Evolutionary conservation across 2,888 invertebrate species (phyloP).

Genomic region (Dryococelus australis): DNA sequence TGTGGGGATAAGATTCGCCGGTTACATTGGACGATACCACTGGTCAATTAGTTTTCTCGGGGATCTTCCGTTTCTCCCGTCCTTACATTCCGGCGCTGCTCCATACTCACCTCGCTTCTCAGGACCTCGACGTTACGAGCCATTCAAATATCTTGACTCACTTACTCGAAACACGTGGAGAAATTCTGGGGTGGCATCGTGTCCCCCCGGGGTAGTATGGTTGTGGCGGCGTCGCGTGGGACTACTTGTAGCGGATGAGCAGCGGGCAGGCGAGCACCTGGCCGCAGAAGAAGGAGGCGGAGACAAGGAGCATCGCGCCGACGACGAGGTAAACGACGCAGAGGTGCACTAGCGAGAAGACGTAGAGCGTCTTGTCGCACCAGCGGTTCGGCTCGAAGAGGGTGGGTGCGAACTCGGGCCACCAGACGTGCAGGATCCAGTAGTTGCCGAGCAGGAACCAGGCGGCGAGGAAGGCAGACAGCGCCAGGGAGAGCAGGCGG

Average conservation of each 20-base stretch:
- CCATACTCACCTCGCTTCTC: too few species aligned
- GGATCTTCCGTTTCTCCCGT: too few species aligned
- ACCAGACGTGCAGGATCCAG: slow-evolving; percentile 79
- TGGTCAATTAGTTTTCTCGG: too few species aligned
- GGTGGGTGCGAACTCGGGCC: slow-evolving; percentile 76
- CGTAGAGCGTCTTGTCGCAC: slow-evolving; percentile 80
- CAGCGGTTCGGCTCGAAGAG: slow-evolving; percentile 80
- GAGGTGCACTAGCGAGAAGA: slow-evolving; percentile 78
- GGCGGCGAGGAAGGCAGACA: slow-evolving; percentile 72
- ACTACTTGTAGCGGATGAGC: slow-evolving; percentile 50
- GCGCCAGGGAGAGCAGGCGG: slow-evolving; percentile 68
- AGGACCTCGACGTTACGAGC: too few species aligned
- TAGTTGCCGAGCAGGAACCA: slow-evolving; percentile 84
- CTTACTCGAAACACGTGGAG: too few species aligned
- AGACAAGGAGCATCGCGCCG: slow-evolving; percentile 64
- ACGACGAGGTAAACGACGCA: slow-evolving; percentile 73
- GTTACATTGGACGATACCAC: too few species aligned
- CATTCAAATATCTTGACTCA: too few species aligned
- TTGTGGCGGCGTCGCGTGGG: background rate
- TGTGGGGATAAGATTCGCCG: too few species aligned
- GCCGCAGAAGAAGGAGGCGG: slow-evolving; percentile 69
- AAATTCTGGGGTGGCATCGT: too few species aligned
- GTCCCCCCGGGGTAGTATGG: too few species aligned
- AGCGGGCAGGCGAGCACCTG: slow-evolving; percentile 75
- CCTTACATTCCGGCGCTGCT: too few species aligned